These are phyloP conservation scores for Tetranychus cinnabarinus DNA, from an alignment of 1,140 invertebrate genomes.

Conservation along the genomic window DNA sequence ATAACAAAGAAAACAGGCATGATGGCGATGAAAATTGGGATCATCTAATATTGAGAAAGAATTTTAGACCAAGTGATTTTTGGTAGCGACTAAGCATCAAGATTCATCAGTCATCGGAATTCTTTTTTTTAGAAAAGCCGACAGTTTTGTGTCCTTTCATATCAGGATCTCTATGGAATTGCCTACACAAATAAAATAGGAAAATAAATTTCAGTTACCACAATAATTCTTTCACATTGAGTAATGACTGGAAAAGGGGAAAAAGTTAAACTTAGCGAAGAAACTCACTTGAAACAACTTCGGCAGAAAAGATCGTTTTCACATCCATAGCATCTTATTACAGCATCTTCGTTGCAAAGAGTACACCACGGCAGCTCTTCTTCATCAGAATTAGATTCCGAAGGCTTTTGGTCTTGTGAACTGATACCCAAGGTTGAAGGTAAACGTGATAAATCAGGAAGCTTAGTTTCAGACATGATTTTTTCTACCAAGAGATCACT, in stretches of 20 bases:
- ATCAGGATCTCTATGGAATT: too few species aligned
- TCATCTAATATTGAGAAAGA: too few species aligned
- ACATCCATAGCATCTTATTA: slow-evolving; percentile 37
- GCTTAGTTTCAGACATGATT: not conserved
- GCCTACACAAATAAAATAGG: too few species aligned
- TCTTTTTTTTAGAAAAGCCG: not conserved
- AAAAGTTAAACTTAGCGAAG: too few species aligned
- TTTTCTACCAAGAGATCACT: not conserved
- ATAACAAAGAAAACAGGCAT: too few species aligned
- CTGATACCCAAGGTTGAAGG: not conserved
- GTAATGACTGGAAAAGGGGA: too few species aligned
- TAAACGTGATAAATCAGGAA: not conserved
- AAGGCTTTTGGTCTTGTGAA: not conserved
- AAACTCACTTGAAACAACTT: slow-evolving; percentile 28
- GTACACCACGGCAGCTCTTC: slow-evolving; percentile 48
- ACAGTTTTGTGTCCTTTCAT: too few species aligned
- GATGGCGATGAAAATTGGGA: too few species aligned
- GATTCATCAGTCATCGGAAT: not conserved
- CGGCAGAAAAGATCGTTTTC: slow-evolving; percentile 42
- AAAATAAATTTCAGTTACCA: too few species aligned
- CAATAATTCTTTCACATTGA: too few species aligned
- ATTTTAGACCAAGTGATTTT: too few species aligned
- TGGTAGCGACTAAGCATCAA: too few species aligned
- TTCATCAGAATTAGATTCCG: slow-evolving; percentile 2
- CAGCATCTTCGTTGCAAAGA: slow-evolving; percentile 48